Evolutionary conservation across 2,113 vertebrate species (phyloP).

Genomic region (Vireo altiloquus): DNA sequence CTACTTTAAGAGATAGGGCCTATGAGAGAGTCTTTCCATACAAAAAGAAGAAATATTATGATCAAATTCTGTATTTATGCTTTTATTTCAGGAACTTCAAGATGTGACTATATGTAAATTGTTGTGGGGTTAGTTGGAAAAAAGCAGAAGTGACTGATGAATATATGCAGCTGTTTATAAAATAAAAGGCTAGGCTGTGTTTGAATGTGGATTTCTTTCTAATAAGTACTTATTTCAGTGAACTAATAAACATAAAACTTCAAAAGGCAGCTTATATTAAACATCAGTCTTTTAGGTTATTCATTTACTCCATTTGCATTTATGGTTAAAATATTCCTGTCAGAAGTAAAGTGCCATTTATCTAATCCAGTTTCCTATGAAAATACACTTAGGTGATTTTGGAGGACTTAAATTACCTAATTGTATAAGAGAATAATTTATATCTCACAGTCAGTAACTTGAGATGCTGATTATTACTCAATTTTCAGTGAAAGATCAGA

Average conservation of each 20-base stretch:
- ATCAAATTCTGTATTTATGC: neutral
- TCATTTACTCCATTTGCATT: slow-evolving; percentile 35
- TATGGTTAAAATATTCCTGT: slow-evolving; percentile 52
- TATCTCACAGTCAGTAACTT: slow-evolving; percentile 57
- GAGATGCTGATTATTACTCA: slow-evolving; percentile 63
- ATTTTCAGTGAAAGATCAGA: slow-evolving; percentile 60
- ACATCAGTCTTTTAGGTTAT: slow-evolving; percentile 30
- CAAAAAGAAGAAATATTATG: neutral
- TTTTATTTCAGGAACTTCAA: neutral
- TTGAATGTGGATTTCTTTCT: neutral
- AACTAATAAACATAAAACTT: slow-evolving; percentile 41
- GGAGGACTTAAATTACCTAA: slow-evolving; percentile 71
- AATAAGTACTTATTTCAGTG: neutral
- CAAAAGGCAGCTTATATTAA: slow-evolving; percentile 25
- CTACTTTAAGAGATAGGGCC: neutral
- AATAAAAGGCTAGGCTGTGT: neutral
- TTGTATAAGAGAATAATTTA: slow-evolving; percentile 69
- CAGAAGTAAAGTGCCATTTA: slow-evolving; percentile 58
- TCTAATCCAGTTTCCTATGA: slow-evolving; percentile 61
- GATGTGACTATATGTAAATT: neutral
- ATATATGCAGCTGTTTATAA: neutral
- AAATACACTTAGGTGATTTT: slow-evolving; percentile 59
- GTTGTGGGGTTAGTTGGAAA: neutral
- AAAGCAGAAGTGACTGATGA: neutral
- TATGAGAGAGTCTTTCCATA: neutral